These are phyloP conservation scores for Fistularia tabacaria DNA, from an alignment of 2,797 vertebrate species.

Conservation along the genomic window DNA sequence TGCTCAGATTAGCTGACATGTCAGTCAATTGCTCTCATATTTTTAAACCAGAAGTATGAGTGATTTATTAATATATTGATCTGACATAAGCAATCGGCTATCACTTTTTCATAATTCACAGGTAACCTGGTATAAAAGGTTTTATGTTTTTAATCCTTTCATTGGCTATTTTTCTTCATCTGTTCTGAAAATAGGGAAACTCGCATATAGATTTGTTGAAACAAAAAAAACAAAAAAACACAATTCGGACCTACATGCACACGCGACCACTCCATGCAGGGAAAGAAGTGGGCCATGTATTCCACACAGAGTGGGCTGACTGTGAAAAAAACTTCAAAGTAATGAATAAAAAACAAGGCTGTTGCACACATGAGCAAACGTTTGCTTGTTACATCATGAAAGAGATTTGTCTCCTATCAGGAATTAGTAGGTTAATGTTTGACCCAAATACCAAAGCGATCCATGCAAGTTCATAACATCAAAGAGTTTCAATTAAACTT, in stretches of 20 bases:
- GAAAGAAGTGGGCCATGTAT: conserved; percentile 58
- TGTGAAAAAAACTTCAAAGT: conserved; percentile 63
- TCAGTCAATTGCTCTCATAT: too few species aligned
- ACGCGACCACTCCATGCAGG: conserved; percentile 10
- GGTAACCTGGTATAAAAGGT: neutral
- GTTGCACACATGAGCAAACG: conserved; percentile 49
- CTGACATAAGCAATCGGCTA: too few species aligned
- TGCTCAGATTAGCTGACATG: too few species aligned
- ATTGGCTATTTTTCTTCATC: neutral
- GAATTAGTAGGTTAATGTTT: conserved; percentile 55
- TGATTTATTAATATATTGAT: too few species aligned
- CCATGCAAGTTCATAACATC: conserved; percentile 38
- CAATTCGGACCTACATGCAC: neutral
- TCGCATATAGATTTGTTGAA: neutral
- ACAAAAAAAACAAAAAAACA: neutral
- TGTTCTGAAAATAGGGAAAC: neutral
- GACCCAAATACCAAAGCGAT: conserved; percentile 51
- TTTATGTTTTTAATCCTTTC: too few species aligned
- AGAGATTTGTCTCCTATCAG: conserved; percentile 61
- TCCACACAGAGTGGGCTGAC: conserved; percentile 43
- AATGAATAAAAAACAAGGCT: conserved; percentile 61
- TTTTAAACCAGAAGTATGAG: too few species aligned
- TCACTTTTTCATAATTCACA: too few species aligned
- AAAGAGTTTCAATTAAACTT: conserved; percentile 51
- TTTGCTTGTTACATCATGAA: conserved; percentile 61